These are phyloP conservation scores for Macrotis lagotis DNA, from an alignment of 2,113 vertebrate species.

Conservation along the genomic window DNA sequence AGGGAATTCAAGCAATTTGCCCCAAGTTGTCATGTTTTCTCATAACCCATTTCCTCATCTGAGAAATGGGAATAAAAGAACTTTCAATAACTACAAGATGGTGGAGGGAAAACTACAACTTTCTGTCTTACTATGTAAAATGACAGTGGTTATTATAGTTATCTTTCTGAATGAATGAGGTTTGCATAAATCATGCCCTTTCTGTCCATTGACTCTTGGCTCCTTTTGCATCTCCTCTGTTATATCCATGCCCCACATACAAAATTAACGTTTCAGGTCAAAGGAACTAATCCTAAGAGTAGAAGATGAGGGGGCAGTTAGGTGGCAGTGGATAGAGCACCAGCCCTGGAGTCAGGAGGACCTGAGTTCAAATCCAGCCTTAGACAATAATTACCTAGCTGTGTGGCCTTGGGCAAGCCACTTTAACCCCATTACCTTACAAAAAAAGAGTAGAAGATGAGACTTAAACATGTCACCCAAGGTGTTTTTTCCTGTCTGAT, in stretches of 20 bases:
- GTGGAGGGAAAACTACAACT: background rate
- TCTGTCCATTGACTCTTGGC: background rate
- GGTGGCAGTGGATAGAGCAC: no score
- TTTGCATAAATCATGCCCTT: background rate
- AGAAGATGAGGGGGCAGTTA: constrained; percentile 45
- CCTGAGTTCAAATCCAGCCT: no score
- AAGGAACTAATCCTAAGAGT: constrained; percentile 62
- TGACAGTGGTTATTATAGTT: background rate
- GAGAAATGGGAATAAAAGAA: background rate
- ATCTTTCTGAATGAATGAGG: background rate
- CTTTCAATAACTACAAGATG: background rate
- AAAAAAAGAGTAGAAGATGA: constrained; percentile 52
- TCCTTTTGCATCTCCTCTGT: background rate
- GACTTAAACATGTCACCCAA: constrained; percentile 32
- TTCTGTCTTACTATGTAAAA: background rate
- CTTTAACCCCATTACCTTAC: no score
- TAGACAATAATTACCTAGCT: no score
- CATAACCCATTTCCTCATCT: background rate
- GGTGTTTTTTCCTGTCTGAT: background rate
- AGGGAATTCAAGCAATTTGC: background rate
- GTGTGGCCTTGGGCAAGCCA: no score
- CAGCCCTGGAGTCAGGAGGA: no score
- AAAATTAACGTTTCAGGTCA: constrained; percentile 17
- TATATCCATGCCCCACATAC: background rate
- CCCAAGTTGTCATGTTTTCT: background rate